Conservation (phyloP, 2,113 vertebrate genomes). For the Cyprinodon tularosa region DNA sequence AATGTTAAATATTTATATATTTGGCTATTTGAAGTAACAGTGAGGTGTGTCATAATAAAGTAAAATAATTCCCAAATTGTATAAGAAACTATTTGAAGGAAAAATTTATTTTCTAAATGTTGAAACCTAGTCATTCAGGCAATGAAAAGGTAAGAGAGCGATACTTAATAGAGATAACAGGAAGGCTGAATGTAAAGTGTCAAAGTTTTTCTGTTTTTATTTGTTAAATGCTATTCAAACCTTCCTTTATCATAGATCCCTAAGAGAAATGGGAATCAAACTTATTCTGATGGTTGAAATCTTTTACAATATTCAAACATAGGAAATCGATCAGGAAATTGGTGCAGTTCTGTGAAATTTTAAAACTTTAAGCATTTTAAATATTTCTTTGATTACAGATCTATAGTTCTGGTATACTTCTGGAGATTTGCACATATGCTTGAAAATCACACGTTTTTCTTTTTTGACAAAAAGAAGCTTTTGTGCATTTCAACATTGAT, state of each 20-base stretch:
- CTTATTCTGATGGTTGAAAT: background rate
- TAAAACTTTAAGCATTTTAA: background rate
- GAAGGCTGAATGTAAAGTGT: too few species aligned
- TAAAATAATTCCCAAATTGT: background rate
- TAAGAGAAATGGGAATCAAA: background rate
- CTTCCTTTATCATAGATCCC: background rate
- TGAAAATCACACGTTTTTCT: background rate
- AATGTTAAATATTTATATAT: too few species aligned
- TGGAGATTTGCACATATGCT: background rate
- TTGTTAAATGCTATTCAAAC: background rate
- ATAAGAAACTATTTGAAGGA: background rate
- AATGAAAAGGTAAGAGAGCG: background rate
- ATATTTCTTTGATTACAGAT: background rate
- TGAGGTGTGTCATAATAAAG: background rate
- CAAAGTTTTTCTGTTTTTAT: background rate
- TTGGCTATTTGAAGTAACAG: background rate
- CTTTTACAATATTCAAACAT: too few species aligned
- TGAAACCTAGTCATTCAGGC: background rate
- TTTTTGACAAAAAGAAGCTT: background rate
- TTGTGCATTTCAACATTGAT: background rate
- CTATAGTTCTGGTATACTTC: background rate
- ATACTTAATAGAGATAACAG: background rate
- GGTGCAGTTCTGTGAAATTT: background rate
- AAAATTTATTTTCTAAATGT: background rate
- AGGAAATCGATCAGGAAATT: too few species aligned